phyloP scores from a whole-genome alignment of 2,113 vertebrate species.

The Dolichallabes microphthalmus region DNA sequence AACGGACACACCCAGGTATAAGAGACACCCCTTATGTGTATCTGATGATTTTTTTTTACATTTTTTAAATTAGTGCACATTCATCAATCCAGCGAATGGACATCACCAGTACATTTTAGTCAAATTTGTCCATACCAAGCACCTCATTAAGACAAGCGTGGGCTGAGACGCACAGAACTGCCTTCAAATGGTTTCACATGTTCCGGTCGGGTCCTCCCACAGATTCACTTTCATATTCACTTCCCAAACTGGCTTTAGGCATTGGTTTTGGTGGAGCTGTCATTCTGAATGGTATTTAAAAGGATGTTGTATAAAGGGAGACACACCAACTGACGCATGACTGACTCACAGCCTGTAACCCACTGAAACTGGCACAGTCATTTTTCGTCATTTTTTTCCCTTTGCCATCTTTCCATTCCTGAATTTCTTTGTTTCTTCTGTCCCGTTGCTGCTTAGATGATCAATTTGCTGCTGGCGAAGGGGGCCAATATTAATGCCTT shows the following conservation, averaged over 20 bases:
- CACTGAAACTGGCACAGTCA: constrained; percentile 25
- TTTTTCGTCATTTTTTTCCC: background rate
- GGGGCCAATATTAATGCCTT: constrained; percentile 98
- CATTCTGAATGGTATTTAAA: constrained; percentile 45
- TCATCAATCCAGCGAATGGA: background rate
- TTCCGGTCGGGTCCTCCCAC: background rate
- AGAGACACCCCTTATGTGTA: background rate
- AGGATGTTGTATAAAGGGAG: constrained; percentile 54
- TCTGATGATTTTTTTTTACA: no score
- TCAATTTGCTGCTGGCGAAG: constrained; percentile 88
- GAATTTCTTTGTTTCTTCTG: constrained; percentile 15
- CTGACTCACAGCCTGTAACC: constrained; percentile 39
- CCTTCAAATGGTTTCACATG: background rate
- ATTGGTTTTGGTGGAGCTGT: constrained; percentile 21
- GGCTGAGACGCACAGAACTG: background rate
- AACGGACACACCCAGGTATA: constrained; percentile 91
- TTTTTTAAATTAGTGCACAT: no score
- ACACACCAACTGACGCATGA: constrained; percentile 32
- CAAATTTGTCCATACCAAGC: background rate
- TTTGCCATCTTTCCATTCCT: background rate
- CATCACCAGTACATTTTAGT: background rate
- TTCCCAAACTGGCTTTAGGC: background rate
- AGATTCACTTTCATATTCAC: background rate
- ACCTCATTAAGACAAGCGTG: background rate
- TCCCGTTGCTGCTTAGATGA: constrained; percentile 78